Conservation (phyloP, 2,113 vertebrate species). For the Rhea pennata region DNA sequence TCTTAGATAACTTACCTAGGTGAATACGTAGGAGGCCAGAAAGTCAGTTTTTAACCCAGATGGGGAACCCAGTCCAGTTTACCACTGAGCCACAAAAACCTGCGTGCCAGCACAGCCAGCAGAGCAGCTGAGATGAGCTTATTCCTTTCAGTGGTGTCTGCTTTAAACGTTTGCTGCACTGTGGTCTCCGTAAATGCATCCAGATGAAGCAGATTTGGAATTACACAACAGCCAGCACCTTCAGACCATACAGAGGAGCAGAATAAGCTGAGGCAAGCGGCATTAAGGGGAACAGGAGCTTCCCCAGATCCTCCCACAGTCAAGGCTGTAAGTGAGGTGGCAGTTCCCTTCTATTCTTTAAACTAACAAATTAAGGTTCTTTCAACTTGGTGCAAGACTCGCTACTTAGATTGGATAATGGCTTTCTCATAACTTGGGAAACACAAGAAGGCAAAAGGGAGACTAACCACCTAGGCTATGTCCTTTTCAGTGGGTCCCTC, state of each 20-base stretch:
- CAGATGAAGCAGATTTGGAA: neutral
- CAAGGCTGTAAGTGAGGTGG: rapidly evolving
- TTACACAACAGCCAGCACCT: neutral
- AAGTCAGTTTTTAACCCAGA: neutral
- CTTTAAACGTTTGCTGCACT: too few relatives aligned
- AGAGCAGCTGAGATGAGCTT: too few relatives aligned
- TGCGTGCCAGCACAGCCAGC: too few relatives aligned
- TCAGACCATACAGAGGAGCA: neutral
- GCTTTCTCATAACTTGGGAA: neutral
- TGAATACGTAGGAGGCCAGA: neutral
- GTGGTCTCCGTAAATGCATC: too few relatives aligned
- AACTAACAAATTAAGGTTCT: neutral
- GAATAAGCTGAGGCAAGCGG: neutral
- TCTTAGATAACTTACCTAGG: neutral
- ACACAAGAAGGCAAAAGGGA: too few relatives aligned
- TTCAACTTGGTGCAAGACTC: too few relatives aligned
- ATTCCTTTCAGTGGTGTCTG: too few relatives aligned
- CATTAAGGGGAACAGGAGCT: rapidly evolving
- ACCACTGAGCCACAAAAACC: too few relatives aligned
- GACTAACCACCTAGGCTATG: neutral
- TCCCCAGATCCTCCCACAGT: neutral
- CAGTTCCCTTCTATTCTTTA: neutral
- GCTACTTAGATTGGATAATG: neutral
- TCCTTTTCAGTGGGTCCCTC: rapidly evolving
- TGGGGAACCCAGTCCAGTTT: too few relatives aligned